Evolutionary conservation across 1,140 invertebrate species (phyloP).

Genomic region (Zaprionus tsacasi): DNA sequence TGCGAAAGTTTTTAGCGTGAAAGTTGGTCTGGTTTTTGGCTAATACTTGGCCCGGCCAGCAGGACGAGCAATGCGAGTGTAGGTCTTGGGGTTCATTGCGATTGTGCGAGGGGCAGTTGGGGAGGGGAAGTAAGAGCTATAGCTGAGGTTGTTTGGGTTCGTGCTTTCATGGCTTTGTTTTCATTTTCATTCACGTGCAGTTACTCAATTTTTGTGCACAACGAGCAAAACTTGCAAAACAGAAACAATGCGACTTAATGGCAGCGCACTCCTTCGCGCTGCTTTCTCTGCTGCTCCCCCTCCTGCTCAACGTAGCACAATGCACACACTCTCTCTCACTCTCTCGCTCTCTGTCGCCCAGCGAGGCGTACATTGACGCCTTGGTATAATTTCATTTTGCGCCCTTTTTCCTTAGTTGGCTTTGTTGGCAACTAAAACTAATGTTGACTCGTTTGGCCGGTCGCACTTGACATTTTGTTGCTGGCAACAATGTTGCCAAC

Average conservation of each 20-base stretch:
- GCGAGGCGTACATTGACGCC: conserved; percentile 46
- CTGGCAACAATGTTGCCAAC: conserved; percentile 66
- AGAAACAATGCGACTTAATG: conserved; percentile 67
- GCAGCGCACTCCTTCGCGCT: conserved; percentile 34
- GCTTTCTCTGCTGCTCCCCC: not conserved
- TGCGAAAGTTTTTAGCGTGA: conserved; percentile 80
- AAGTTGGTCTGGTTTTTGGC: conserved; percentile 55
- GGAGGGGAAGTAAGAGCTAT: not conserved
- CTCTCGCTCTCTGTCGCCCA: not conserved
- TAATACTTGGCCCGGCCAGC: not conserved
- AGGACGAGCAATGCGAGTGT: not conserved
- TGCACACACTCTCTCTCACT: not conserved
- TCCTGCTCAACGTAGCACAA: conserved; percentile 22
- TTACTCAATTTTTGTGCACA: conserved; percentile 76
- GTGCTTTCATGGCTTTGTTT: conserved; percentile 59
- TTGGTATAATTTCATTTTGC: conserved; percentile 70
- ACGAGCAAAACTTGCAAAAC: conserved; percentile 53
- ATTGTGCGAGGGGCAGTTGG: not conserved
- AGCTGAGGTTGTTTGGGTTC: conserved; percentile 2
- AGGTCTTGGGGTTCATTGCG: not conserved
- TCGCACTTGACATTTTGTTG: conserved; percentile 45
- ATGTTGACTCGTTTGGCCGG: conserved; percentile 56
- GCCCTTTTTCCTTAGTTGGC: conserved; percentile 34
- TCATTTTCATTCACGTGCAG: conserved; percentile 79
- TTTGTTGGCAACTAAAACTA: conserved; percentile 62